phyloP scores from a whole-genome alignment of 2,888 invertebrate genomes.

The Lasioglossum marginatum region DNA sequence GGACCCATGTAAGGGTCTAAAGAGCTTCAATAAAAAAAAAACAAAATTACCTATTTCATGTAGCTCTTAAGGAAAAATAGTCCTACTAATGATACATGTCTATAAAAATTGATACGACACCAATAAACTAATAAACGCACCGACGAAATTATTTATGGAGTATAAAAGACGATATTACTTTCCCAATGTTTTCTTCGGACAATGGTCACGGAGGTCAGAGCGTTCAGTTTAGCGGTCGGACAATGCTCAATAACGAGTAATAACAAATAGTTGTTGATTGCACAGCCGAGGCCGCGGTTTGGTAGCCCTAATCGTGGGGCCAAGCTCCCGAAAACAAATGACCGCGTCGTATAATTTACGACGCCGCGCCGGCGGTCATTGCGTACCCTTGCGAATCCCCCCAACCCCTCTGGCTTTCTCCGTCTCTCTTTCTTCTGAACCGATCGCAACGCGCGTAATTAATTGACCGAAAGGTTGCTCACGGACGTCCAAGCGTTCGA shows the following conservation, averaged over 20 bases:
- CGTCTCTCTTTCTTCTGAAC: neutral
- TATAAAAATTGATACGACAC: neutral
- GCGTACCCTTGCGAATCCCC: conserved; percentile 39
- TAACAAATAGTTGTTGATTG: conserved; percentile 67
- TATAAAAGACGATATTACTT: neutral
- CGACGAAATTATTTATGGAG: neutral
- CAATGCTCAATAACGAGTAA: conserved; percentile 59
- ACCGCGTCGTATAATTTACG: conserved; percentile 68
- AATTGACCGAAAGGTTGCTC: conserved; percentile 65
- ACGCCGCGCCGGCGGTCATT: conserved; percentile 64
- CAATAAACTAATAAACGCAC: neutral
- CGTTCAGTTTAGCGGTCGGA: conserved; percentile 31
- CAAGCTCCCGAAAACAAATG: conserved; percentile 61
- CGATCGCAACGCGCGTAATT: conserved; percentile 60
- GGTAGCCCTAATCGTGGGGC: conserved; percentile 65
- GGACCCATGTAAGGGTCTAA: too few relatives aligned
- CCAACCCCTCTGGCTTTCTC: conserved; percentile 14
- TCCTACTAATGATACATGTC: neutral
- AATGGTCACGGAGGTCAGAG: neutral
- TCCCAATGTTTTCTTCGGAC: neutral
- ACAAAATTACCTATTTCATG: too few relatives aligned
- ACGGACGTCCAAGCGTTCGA: conserved; percentile 44
- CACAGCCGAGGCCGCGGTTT: conserved; percentile 57
- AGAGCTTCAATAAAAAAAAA: too few relatives aligned
- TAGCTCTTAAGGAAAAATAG: too few relatives aligned